Conservation (phyloP, 2,797 vertebrate genomes). For the Bradypus variegatus region DNA sequence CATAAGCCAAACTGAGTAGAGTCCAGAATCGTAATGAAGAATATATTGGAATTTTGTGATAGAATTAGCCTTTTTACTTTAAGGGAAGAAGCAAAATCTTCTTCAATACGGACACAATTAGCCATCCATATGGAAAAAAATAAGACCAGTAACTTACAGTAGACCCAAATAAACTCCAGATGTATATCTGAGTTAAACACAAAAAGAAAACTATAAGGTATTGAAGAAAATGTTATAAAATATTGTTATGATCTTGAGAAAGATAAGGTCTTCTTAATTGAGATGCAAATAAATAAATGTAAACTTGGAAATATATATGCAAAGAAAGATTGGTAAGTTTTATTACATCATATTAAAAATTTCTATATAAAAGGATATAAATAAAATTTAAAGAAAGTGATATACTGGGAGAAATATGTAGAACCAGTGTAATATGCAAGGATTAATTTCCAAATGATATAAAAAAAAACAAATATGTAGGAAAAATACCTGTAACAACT, state of each 20-base stretch:
- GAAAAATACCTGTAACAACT: background rate
- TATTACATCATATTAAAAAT: background rate
- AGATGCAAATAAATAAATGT: background rate
- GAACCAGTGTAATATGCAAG: background rate
- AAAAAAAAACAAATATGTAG: background rate
- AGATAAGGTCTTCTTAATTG: background rate
- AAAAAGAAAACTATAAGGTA: background rate
- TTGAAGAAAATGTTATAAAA: background rate
- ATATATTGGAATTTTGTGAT: background rate
- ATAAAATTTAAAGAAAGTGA: background rate
- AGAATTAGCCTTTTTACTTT: background rate
- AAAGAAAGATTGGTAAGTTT: background rate
- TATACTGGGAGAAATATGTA: background rate
- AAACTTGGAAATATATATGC: background rate
- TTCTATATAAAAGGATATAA: background rate
- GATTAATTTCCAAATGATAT: constrained; percentile 1
- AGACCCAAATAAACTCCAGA: background rate
- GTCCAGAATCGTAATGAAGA: background rate
- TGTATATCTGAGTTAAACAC: background rate
- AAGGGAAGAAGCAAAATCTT: background rate
- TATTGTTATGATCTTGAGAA: constrained; percentile 14
- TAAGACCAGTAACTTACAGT: background rate
- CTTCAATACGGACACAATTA: background rate
- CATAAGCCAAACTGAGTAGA: background rate
- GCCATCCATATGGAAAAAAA: background rate